phyloP scores from a whole-genome alignment of 1,140 invertebrate species.

The Helicoverpa zea region DNA sequence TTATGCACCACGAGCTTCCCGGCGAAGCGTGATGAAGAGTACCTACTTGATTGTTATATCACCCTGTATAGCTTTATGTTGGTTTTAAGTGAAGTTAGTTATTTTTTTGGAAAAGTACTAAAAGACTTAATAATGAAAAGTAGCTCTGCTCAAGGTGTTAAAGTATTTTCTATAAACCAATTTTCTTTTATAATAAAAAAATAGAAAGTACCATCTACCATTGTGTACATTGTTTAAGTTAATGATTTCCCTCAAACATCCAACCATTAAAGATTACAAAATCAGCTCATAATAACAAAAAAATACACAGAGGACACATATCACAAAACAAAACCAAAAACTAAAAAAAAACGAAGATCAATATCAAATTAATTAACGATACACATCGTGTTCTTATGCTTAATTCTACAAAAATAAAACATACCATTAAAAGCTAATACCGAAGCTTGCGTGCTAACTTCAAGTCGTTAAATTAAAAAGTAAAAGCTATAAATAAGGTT shows the following conservation, averaged over 20 bases:
- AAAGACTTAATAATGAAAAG: too few relatives aligned
- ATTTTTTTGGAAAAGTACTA: too few relatives aligned
- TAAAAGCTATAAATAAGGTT: constrained; percentile 76
- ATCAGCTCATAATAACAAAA: background rate
- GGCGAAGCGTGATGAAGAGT: constrained; percentile 24
- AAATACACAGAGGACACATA: background rate
- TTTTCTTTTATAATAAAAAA: background rate
- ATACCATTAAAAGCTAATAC: constrained; percentile 38
- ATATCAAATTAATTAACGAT: constrained; percentile 47
- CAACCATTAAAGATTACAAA: too few relatives aligned
- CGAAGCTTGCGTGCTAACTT: constrained; percentile 57
- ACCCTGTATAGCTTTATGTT: background rate
- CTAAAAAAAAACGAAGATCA: constrained; percentile 19
- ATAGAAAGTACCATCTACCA: background rate
- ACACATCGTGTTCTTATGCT: constrained; percentile 2
- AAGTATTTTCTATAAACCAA: too few relatives aligned
- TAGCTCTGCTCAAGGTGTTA: too few relatives aligned
- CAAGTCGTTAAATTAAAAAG: constrained; percentile 77
- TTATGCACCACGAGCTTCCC: constrained; percentile 64
- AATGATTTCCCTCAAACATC: too few relatives aligned
- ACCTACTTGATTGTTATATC: constrained; percentile 6
- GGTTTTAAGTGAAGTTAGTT: too few relatives aligned
- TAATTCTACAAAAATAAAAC: constrained; percentile 26
- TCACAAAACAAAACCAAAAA: background rate
- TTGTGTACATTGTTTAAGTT: background rate